These are phyloP conservation scores for Argynnis bischoffii DNA, from an alignment of 2,888 invertebrate species.

Conservation along the genomic window DNA sequence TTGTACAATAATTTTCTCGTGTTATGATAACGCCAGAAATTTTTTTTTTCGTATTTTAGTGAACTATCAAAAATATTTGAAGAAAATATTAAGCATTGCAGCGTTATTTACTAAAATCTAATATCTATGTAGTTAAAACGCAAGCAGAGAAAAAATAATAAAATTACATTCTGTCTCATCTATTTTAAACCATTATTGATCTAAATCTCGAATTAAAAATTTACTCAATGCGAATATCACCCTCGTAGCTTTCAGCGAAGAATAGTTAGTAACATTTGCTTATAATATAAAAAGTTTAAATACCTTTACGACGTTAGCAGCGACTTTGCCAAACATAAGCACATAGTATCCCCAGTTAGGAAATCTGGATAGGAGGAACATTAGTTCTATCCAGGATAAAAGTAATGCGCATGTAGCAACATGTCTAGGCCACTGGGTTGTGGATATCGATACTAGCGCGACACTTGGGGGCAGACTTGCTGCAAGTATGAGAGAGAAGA, in stretches of 20 bases:
- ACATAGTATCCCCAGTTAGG: constrained; percentile 83
- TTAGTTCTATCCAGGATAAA: constrained; percentile 81
- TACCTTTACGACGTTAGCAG: constrained; percentile 80
- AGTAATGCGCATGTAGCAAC: constrained; percentile 78
- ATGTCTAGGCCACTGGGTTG: constrained; percentile 71
- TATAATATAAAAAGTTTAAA: not conserved
- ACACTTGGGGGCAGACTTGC: constrained; percentile 67
- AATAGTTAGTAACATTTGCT: not conserved
- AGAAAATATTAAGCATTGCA: too few species aligned
- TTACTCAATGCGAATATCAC: not conserved
- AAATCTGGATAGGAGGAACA: constrained; percentile 81
- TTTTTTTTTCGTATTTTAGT: too few species aligned
- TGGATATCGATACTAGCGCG: constrained; percentile 46
- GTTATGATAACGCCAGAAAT: too few species aligned
- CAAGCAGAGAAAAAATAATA: too few species aligned
- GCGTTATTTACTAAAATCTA: too few species aligned
- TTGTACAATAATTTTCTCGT: too few species aligned
- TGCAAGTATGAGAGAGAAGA: constrained; percentile 71
- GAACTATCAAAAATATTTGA: too few species aligned
- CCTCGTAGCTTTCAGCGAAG: not conserved
- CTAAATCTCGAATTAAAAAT: too few species aligned
- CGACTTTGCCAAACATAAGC: constrained; percentile 84
- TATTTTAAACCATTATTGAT: too few species aligned
- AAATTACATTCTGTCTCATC: too few species aligned
- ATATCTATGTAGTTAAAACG: too few species aligned